Evolutionary conservation across 2,888 invertebrate genomes (phyloP).

Genomic region (Agonopterix heracliana): DNA sequence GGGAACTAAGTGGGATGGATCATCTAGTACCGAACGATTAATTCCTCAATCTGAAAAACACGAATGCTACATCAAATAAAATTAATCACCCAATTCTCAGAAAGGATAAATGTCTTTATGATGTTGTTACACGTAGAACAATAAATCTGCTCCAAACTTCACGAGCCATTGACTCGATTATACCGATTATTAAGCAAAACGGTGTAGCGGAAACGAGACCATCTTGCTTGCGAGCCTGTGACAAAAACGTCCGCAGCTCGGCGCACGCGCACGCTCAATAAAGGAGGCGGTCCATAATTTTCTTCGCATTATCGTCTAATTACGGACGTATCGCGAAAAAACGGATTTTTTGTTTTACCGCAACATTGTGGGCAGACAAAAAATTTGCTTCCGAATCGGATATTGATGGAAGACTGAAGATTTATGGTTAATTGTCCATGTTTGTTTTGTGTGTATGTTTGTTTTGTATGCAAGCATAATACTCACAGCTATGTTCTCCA

Average conservation of each 20-base stretch:
- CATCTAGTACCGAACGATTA: too few species aligned
- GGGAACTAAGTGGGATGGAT: too few species aligned
- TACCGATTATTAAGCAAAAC: constrained; percentile 56
- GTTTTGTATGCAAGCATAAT: too few species aligned
- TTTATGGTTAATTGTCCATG: too few species aligned
- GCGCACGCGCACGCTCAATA: constrained; percentile 35
- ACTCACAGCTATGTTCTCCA: too few species aligned
- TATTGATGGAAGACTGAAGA: constrained; percentile 1
- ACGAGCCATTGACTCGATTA: constrained; percentile 49
- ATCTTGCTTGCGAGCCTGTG: constrained; percentile 16
- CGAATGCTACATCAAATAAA: too few species aligned
- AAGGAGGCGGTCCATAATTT: constrained; percentile 39
- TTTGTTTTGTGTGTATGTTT: too few species aligned
- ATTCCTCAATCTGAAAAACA: too few species aligned
- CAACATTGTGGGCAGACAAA: neutral
- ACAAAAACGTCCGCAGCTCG: constrained; percentile 30
- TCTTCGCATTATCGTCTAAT: constrained; percentile 53
- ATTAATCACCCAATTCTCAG: too few species aligned
- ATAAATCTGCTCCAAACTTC: constrained; percentile 38
- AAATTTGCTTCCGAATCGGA: too few species aligned
- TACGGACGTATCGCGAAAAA: constrained; percentile 33
- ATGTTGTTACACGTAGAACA: constrained; percentile 10
- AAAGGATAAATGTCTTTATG: neutral
- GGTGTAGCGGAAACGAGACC: constrained; percentile 49
- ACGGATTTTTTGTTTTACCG: constrained; percentile 8